Evolutionary conservation across 2,113 vertebrate genomes (phyloP).

Genomic region (Cyprinodon tularosa): DNA sequence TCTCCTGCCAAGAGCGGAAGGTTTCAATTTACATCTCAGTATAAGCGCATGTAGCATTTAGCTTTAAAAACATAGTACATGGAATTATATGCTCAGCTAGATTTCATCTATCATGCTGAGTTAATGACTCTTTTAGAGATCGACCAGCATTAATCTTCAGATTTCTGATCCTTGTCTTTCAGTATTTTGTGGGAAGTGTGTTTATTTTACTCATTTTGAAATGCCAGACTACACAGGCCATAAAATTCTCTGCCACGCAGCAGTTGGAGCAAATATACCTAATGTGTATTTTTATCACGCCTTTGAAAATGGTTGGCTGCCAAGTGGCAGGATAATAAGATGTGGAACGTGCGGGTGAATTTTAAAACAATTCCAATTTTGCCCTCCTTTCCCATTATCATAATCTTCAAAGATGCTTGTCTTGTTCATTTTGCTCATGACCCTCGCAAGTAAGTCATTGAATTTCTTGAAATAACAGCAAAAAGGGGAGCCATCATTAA

Average conservation of each 20-base stretch:
- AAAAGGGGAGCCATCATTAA: slow-evolving; percentile 79
- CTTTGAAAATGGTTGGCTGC: slow-evolving; percentile 74
- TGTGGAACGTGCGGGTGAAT: slow-evolving; percentile 75
- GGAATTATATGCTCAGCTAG: slow-evolving; percentile 52
- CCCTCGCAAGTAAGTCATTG: slow-evolving; percentile 76
- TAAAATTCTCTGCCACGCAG: slow-evolving; percentile 40
- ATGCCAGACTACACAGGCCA: slow-evolving; percentile 57
- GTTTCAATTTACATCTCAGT: slow-evolving; percentile 65
- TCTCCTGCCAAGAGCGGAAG: slow-evolving; percentile 45
- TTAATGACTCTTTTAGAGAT: slow-evolving; percentile 52
- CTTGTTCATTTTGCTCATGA: slow-evolving; percentile 83
- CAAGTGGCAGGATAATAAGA: slow-evolving; percentile 76
- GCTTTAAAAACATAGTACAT: slow-evolving; percentile 19
- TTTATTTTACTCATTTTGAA: slow-evolving; percentile 62
- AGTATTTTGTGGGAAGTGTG: slow-evolving; percentile 29
- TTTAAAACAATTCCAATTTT: slow-evolving; percentile 78
- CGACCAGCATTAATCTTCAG: slow-evolving; percentile 55
- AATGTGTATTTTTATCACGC: slow-evolving; percentile 75
- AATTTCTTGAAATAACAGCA: slow-evolving; percentile 81
- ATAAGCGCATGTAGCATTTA: slow-evolving; percentile 37
- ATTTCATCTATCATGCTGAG: slow-evolving; percentile 50
- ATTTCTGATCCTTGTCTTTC: slow-evolving; percentile 48
- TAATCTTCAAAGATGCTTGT: slow-evolving; percentile 85
- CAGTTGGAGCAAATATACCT: slow-evolving; percentile 54
- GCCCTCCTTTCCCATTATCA: slow-evolving; percentile 77